Evolutionary conservation across 2,797 vertebrate species (phyloP), one percentile per base, ranked within the genome.

Genomic region (Toxotes lorentzi): DNA sequence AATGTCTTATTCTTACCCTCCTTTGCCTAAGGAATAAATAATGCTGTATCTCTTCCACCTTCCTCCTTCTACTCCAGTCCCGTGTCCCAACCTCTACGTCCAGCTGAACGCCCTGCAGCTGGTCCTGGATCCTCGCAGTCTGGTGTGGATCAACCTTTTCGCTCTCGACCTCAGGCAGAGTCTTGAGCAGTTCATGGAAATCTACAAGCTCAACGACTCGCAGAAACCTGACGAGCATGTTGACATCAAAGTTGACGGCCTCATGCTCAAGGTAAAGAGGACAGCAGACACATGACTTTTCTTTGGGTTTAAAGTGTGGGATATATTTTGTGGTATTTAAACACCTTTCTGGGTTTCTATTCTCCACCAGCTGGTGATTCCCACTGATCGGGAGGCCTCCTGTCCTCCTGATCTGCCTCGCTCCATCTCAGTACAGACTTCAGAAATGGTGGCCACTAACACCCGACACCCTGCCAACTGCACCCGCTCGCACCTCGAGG

Each of bases 151-250:
- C 87, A 99, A 99, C 93, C 97, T 98, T 43, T 99, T 99, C 79
- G 94, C 96, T 13, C 91, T 99, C 73, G 98, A 99, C 93, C 95
- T 99, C 91, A 94, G 96, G 81, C 98, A 99, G 89, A 99, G 97
- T 92, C 96, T 99, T 88, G 97, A 95, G 94, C 98, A 99, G 85
- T 99, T 99, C 90, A 99, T 99, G 97, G 95, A 98, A 86, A 96
- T 99, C 90, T 99, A 99, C 93, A 99, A 97, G 90, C 96, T 99
- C 91, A 96, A 94, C 70, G 98, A 99, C 91, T 96, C 95, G 4
- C 97, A 98, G 91, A 98, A 98, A 83, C 97, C 97, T 0, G 98
- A 99, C n/a, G 98, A 99, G 83, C 98, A 99, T 61, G 96, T 99
- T 9, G 98, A 99, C 92, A 85, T 99, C 88, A 96, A 96, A 90